Evolutionary conservation across 2,888 invertebrate genomes (phyloP).

Genomic region (Neocrepidodera transversa): DNA sequence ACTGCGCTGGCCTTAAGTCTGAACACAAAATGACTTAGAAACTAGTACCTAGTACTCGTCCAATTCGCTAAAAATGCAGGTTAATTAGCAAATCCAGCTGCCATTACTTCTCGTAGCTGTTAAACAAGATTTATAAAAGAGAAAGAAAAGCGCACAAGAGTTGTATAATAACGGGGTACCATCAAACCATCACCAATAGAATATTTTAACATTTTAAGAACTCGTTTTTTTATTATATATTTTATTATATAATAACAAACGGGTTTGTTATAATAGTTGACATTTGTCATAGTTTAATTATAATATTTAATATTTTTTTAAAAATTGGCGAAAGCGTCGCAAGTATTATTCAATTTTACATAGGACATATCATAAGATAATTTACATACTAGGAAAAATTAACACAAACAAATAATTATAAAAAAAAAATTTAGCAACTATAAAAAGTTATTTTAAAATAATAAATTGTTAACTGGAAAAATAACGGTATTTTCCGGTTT

Average conservation of each 20-base stretch:
- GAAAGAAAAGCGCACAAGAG: neutral
- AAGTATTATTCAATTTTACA: too few relatives aligned
- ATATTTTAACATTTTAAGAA: constrained; percentile 5
- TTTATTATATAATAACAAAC: constrained; percentile 4
- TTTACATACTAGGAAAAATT: too few relatives aligned
- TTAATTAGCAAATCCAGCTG: constrained; percentile 16
- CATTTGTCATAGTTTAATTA: neutral
- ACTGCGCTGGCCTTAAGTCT: neutral
- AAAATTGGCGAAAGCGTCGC: too few relatives aligned
- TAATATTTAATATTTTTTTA: neutral
- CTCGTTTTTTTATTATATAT: neutral
- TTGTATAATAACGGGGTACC: constrained; percentile 3
- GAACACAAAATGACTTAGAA: constrained; percentile 11
- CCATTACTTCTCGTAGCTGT: constrained; percentile 4
- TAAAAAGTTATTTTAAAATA: too few relatives aligned
- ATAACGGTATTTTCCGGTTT: too few relatives aligned
- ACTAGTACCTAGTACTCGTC: constrained; percentile 14
- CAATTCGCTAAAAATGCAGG: constrained; percentile 15
- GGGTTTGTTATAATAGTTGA: neutral
- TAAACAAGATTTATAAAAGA: constrained; percentile 12
- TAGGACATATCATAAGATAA: too few relatives aligned
- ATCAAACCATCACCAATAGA: neutral
- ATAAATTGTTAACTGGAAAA: too few relatives aligned
- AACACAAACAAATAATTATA: too few relatives aligned
- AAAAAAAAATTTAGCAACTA: too few relatives aligned